These are phyloP conservation scores for Ceratitis capitata DNA, from an alignment of 1,140 invertebrate species.

Conservation along the genomic window DNA sequence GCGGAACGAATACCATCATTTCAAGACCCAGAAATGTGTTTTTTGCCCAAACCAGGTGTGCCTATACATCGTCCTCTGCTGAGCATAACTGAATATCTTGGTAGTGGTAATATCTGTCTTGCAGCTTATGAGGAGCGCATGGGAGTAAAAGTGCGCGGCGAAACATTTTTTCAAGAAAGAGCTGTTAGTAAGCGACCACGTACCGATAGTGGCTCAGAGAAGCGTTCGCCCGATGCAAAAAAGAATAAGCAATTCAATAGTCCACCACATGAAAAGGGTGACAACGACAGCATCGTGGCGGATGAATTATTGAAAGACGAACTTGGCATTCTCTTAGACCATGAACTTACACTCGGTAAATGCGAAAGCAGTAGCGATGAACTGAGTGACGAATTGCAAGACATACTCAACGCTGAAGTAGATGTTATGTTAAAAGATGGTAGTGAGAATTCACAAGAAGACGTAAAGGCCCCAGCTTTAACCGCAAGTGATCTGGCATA, in stretches of 20 bases:
- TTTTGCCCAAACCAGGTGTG: conserved; percentile 65
- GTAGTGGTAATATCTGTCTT: conserved; percentile 78
- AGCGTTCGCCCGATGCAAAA: conserved; percentile 64
- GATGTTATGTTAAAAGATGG: neutral
- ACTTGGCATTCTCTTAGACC: neutral
- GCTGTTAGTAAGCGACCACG: conserved; percentile 66
- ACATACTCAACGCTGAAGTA: conserved; percentile 46
- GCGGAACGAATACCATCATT: neutral
- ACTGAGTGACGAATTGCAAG: conserved; percentile 52
- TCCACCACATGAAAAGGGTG: conserved; percentile 43
- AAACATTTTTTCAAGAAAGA: conserved; percentile 50
- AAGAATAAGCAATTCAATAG: conserved; percentile 45
- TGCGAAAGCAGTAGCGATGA: conserved; percentile 54
- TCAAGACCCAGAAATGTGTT: conserved; percentile 55
- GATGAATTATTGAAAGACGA: neutral
- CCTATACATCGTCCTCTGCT: conserved; percentile 76
- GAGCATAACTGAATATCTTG: conserved; percentile 77
- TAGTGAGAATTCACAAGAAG: neutral
- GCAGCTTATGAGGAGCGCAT: conserved; percentile 77
- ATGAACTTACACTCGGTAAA: conserved; percentile 40
- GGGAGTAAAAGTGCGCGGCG: conserved; percentile 69
- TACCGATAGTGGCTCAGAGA: conserved; percentile 69
- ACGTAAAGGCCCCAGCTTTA: neutral
- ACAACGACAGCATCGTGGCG: neutral
- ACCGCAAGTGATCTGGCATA: neutral